phyloP scores from a whole-genome alignment of 2,113 vertebrate genomes.

The Cololabis saira region DNA sequence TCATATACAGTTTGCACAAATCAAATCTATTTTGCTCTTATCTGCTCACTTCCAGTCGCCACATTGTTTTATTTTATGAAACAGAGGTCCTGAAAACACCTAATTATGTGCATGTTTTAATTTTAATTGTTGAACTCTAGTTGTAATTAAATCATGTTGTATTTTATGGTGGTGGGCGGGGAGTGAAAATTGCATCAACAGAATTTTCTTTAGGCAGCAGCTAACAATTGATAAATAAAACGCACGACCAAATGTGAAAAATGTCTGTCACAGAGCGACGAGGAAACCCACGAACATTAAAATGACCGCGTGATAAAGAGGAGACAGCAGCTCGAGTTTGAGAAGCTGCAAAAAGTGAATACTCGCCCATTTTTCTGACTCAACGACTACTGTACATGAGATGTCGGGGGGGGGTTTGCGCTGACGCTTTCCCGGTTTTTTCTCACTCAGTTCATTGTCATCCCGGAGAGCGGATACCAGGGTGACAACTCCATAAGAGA shows the following conservation, averaged over 20 bases:
- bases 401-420: neutral
- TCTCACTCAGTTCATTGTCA: slow-evolving; percentile 7
- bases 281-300: slow-evolving; percentile 2
- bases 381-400: neutral
- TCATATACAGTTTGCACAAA: neutral
- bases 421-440: neutral
- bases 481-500: neutral
- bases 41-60: slow-evolving; percentile 7
- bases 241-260: neutral
- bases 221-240: neutral
- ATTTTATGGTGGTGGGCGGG: slow-evolving; percentile 14
- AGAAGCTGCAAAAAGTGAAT: neutral
- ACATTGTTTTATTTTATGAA: slow-evolving; percentile 5
- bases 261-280: neutral
- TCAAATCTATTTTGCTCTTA: neutral
- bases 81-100: slow-evolving; percentile 23
- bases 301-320: neutral
- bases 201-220: neutral
- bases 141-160: slow-evolving; percentile 1
- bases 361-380: neutral
- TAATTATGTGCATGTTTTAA: slow-evolving; percentile 22
- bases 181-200: slow-evolving; percentile 7
- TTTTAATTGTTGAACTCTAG: neutral
- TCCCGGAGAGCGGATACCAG: neutral
- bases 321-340: neutral